A percentile compares a stretch with the other conserved stretches of the same genome.
Conservation (phyloP, 2,797 vertebrate genomes). For the Pelobates cultripes region DNA sequence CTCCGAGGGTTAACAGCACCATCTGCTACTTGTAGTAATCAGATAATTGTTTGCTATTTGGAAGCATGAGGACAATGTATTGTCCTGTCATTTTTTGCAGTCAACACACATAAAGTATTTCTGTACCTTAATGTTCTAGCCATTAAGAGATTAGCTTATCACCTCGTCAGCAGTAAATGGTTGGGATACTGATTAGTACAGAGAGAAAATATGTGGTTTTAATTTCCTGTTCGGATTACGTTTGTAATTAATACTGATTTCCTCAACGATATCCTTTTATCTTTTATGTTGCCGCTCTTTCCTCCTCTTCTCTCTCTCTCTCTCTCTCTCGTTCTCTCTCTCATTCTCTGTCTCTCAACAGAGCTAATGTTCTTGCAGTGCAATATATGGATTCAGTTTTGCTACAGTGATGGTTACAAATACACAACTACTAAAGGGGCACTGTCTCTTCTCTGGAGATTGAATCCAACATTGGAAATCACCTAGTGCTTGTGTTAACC, state of each 20-base stretch:
- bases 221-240: constrained; percentile 40
- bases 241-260: constrained; percentile 35
- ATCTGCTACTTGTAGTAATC: constrained; percentile 28
- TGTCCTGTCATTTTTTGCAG: constrained; percentile 19
- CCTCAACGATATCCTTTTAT: neutral
- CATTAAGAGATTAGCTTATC: constrained; percentile 34
- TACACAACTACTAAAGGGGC: too few species aligned
- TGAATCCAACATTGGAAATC: too few species aligned
- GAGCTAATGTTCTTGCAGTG: too few species aligned
- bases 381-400: too few species aligned
- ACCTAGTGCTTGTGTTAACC: too few species aligned
- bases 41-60: constrained; percentile 38
- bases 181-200: constrained; percentile 1
- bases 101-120: constrained; percentile 14
- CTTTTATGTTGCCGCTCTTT: neutral
- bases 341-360: too few species aligned
- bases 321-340: too few species aligned
- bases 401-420: too few species aligned
- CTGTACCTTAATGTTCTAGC: constrained; percentile 11
- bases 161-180: constrained; percentile 11
- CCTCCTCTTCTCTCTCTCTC: too few species aligned
- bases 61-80: constrained; percentile 16
- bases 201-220: constrained; percentile 8
- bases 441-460: too few species aligned
- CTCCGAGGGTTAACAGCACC: constrained; percentile 11